Conservation (phyloP, 2,113 vertebrate genomes). For the Erinaceus europaeus region DNA sequence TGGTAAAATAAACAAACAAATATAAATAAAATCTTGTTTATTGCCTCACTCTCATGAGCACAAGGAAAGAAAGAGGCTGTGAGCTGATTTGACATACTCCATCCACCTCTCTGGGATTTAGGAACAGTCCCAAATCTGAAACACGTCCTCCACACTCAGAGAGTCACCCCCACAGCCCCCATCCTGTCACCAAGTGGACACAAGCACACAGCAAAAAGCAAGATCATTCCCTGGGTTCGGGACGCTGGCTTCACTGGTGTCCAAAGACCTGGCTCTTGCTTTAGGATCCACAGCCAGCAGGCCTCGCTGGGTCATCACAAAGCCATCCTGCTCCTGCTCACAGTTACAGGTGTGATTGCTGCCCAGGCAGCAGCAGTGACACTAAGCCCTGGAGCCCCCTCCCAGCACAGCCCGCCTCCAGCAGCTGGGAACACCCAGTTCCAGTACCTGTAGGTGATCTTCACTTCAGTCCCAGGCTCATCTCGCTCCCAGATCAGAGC, state of each 20-base stretch:
- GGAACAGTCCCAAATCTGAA: neutral
- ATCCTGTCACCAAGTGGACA: neutral
- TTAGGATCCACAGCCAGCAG: no score
- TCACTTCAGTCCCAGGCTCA: slow-evolving; percentile 91
- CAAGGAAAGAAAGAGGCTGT: neutral
- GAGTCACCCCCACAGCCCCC: neutral
- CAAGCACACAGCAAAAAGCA: neutral
- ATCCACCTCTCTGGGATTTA: neutral
- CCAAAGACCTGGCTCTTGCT: neutral
- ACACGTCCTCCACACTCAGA: neutral
- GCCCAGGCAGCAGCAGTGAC: no score
- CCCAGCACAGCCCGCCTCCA: no score
- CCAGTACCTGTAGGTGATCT: slow-evolving; percentile 91
- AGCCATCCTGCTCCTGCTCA: neutral
- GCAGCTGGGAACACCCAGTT: no score
- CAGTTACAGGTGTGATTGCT: no score
- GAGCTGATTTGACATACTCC: neutral
- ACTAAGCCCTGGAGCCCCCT: no score
- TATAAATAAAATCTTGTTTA: no score
- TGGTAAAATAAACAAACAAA: no score
- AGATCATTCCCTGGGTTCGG: neutral
- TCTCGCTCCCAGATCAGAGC: slow-evolving; percentile 97
- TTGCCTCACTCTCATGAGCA: neutral
- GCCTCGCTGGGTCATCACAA: neutral
- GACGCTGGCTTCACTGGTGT: neutral